Base-by-base conservation (phyloP, 2,113 vertebrate species). In the Thymallus thymallus region DNA sequence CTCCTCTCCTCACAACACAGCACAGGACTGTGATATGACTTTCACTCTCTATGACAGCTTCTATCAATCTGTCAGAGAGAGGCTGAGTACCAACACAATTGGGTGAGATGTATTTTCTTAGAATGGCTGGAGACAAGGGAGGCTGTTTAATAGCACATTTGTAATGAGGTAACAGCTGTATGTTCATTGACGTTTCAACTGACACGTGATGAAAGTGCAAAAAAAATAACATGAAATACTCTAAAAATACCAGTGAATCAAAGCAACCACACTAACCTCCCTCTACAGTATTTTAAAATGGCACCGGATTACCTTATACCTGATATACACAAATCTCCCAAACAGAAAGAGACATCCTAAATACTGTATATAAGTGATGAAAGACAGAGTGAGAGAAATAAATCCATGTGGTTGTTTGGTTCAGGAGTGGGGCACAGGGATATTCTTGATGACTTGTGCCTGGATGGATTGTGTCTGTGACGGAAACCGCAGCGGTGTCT, bases 51-150 rank as follows among this genome's bases (percentile, higher is more conserved):
- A 1, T 74, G 75, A 62, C 69, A 68, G 69, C 65, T 26, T 0
- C 20, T 13, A 61, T 80, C 74, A n/a, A 18, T 60, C 64, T 69
- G 72, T 67, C 45, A 48, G 56, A 60, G 56, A 60, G n/a, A 60
- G 18, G 48, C 48, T 51, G 48, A 51, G 48, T 5, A 14, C 48
- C 48, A 51, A 51, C 48, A 14, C 48, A 51, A 51, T 51, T 51
- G 16, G 48, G 16, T 51, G 5, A 18, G 48, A 5, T 51, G 48
- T 51, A 4, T 51, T 18, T 16, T 51, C 35, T 41, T 41, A 41
- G 16, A 16, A 51, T 18, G 4, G 5, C 16, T 16, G 48, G 48
- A 51, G 48, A 51, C 16, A 18, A 18, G 22, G 5, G 56, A 12
- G 35, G 35, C 9, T 41, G 5, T 60, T 6, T 10, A 22, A 60